Evolutionary conservation across 2,888 invertebrate species (phyloP).

Genomic region (Drosophila pseudotalamancana): DNA sequence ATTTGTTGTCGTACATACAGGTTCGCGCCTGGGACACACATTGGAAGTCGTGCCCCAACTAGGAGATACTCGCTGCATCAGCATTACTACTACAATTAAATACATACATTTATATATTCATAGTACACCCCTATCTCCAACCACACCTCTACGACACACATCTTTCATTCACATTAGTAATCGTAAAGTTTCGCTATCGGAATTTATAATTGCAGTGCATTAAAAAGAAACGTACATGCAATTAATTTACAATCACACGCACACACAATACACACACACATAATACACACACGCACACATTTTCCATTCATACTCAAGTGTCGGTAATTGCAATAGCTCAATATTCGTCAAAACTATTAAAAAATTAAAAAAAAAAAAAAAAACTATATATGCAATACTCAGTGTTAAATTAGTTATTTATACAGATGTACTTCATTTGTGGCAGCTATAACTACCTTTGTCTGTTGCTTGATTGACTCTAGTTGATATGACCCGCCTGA

Average conservation of each 20-base stretch:
- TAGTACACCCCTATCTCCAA: constrained; percentile 1
- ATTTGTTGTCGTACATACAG: constrained; percentile 85
- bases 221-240: constrained; percentile 22
- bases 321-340: constrained; percentile 44
- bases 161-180: constrained; percentile 14
- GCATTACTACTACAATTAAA: constrained; percentile 49
- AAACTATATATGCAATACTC: constrained; percentile 25
- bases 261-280: background rate
- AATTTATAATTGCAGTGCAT: constrained; percentile 33
- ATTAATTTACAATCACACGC: constrained; percentile 29
- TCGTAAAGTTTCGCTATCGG: constrained; percentile 20
- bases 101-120: constrained; percentile 12
- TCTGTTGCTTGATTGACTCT: constrained; percentile 48
- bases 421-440: constrained; percentile 17
- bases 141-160: background rate
- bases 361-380: constrained; percentile 1
- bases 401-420: constrained; percentile 18
- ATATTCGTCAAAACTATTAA: constrained; percentile 18
- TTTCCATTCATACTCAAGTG: constrained; percentile 18
- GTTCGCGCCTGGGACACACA: constrained; percentile 90
- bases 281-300: constrained; percentile 3
- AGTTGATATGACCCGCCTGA: constrained; percentile 13
- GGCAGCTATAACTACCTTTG: constrained; percentile 14
- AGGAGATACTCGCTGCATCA: constrained; percentile 42
- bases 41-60: constrained; percentile 40